Percentiles rank a stretch among this genome's conserved stretches.
phyloP scores from a whole-genome alignment of 2,113 vertebrate species.

The Ptychochromis oligacanthus region DNA sequence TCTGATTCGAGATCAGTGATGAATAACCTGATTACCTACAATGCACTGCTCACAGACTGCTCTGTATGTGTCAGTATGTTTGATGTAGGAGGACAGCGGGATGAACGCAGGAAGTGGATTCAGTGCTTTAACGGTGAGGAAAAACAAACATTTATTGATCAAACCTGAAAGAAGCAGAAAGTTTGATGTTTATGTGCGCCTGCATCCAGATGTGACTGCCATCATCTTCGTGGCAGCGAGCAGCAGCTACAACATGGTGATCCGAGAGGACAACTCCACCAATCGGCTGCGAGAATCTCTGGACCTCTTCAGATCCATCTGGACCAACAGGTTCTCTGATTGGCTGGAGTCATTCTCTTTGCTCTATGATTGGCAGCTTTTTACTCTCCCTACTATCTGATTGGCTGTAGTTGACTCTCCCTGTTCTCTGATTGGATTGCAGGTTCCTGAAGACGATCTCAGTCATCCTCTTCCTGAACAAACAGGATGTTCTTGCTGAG shows the following conservation, averaged over 20 bases:
- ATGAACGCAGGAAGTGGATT: slow-evolving; percentile 98
- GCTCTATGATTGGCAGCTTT: not conserved
- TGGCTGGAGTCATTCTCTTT: not conserved
- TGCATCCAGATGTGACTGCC: slow-evolving; percentile 89
- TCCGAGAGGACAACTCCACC: slow-evolving; percentile 97
- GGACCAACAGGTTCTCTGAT: slow-evolving; percentile 91
- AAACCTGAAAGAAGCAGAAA: not conserved
- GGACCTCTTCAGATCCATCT: slow-evolving; percentile 97
- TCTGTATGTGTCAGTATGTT: slow-evolving; percentile 87
- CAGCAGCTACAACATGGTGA: slow-evolving; percentile 99
- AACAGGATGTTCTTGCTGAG: slow-evolving; percentile 97
- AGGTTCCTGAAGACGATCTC: slow-evolving; percentile 98
- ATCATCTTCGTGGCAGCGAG: slow-evolving; percentile 98
- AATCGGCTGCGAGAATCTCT: slow-evolving; percentile 94
- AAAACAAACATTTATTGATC: not conserved
- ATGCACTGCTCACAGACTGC: not conserved
- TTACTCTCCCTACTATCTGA: not conserved
- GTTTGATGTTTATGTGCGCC: not conserved
- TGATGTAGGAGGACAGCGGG: slow-evolving; percentile 97
- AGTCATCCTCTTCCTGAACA: slow-evolving; percentile 98
- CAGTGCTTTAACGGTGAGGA: slow-evolving; percentile 96
- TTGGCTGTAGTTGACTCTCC: not conserved
- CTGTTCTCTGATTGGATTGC: slow-evolving; percentile 45
- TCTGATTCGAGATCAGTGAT: not conserved
- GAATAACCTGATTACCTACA: not conserved